These are phyloP conservation scores for Lottia gigantea DNA, from an alignment of 2,888 invertebrate species.

Conservation along the genomic window DNA sequence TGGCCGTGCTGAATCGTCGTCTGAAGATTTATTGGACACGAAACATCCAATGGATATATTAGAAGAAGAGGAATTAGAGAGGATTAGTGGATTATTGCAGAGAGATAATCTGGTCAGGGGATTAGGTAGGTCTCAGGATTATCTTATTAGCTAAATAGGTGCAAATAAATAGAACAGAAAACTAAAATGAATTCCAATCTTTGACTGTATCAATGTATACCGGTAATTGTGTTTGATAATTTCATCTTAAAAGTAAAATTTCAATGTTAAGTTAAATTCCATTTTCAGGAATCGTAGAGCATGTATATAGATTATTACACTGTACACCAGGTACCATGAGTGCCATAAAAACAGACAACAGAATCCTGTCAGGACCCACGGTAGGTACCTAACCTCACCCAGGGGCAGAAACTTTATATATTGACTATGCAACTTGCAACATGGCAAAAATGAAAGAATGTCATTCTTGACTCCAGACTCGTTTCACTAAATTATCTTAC, in stretches of 20 bases:
- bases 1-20: constrained; percentile 32
- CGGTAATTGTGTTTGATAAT: no score
- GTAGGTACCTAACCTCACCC: constrained; percentile 33
- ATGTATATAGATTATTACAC: constrained; percentile 65
- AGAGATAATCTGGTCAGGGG: constrained; percentile 68
- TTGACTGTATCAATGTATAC: no score
- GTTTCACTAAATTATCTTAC: no score
- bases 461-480: no score
- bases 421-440: no score
- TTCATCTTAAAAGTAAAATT: no score
- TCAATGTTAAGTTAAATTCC: no score
- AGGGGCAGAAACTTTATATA: no score
- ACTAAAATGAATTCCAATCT: no score
- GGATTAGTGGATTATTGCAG: constrained; percentile 66
- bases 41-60: constrained; percentile 64
- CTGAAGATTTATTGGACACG: constrained; percentile 59
- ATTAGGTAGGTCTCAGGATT: constrained; percentile 44
- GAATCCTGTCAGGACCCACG: constrained; percentile 47
- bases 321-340: constrained; percentile 66
- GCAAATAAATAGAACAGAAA: no score
- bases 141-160: no score
- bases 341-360: constrained; percentile 49
- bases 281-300: constrained; percentile 58
- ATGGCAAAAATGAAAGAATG: no score
- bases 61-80: constrained; percentile 67